Base-by-base conservation (phyloP, 2,797 vertebrate genomes). In the Catharus ustulatus region DNA sequence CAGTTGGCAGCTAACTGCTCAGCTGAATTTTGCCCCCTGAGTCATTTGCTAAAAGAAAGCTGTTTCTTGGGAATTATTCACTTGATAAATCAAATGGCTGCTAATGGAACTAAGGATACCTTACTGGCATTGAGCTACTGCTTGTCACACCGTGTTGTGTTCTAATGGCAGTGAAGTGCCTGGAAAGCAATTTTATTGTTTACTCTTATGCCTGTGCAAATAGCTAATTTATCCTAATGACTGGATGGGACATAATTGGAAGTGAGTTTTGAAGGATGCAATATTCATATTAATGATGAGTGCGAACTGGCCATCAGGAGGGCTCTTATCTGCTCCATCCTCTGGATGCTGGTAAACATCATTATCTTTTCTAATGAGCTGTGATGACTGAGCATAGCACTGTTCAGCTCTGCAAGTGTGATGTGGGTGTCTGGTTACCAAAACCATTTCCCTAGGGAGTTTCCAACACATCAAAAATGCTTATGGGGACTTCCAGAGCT, bases 211-310 rank as follows among this genome's bases (percentile, higher is more conserved):
- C 22, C 57, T 87, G 55, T 74, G 52, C 87, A 86, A 96, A 90
- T 88, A 93, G 85, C 68, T 84, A 87, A 90, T 90, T 94, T 90
- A 76, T 54, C 55, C 45, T 95, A 95, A 87, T 91, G 77, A 87
- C 46, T 64, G 52, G 52, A 90, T 84, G 45, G 67, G 59, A 71
- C 20, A 3, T 93, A 96, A 91, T 74, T 94, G 76, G 74, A 86
- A 94, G 67, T 40, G 58, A 80, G 27, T 84, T 75, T 89, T 89
- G 62, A 71, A 84, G 71, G 77, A 40, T 71, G 61, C 64, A 67
- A 86, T 76, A 43, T 23, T 82, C 59, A 30, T 88, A 86, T 94
- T 93, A 94, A 94, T 96, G 91, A 84, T 22, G 77, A 91, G 71
- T 6, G 38, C 73, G 72, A 93, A 88, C 87, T 92, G 87, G 82